These are phyloP conservation scores for Meles meles DNA, from an alignment of 2,113 vertebrate species.

Conservation along the genomic window DNA sequence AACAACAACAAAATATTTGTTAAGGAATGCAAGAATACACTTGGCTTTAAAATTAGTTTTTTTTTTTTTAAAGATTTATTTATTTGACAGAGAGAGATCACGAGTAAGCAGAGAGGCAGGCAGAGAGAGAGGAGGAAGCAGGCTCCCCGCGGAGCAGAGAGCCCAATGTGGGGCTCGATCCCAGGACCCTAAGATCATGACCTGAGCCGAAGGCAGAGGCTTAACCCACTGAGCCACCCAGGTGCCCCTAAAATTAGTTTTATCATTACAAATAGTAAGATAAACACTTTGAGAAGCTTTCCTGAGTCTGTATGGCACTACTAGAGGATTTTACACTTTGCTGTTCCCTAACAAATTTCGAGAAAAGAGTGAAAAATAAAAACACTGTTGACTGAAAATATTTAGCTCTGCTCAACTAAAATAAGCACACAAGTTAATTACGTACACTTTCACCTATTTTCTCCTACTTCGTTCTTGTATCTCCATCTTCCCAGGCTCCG, in stretches of 20 bases:
- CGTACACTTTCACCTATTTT: not conserved
- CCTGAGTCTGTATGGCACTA: not conserved
- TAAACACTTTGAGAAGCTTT: constrained; percentile 21
- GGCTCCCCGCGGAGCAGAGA: too few relatives aligned
- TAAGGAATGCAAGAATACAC: constrained; percentile 18
- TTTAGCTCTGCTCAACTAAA: not conserved
- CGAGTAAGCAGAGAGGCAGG: too few relatives aligned
- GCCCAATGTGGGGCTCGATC: too few relatives aligned
- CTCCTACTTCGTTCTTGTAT: not conserved
- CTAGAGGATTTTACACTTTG: not conserved
- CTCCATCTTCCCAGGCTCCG: not conserved
- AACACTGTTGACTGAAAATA: not conserved
- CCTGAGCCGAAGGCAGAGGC: too few relatives aligned
- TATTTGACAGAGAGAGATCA: too few relatives aligned
- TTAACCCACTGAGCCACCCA: too few relatives aligned
- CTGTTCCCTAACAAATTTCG: not conserved
- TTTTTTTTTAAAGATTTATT: too few relatives aligned
- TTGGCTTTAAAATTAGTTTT: constrained; percentile 10
- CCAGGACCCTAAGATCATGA: too few relatives aligned
- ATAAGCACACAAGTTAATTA: not conserved
- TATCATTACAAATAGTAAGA: constrained; percentile 4
- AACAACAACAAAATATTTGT: not conserved
- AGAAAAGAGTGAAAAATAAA: constrained; percentile 20
- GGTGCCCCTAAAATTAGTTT: constrained; percentile 35
- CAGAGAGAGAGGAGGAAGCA: too few relatives aligned